Evolutionary conservation across 2,113 vertebrate species (phyloP), one percentile per base, ranked within the genome.

Genomic region (Lynx canadensis): DNA sequence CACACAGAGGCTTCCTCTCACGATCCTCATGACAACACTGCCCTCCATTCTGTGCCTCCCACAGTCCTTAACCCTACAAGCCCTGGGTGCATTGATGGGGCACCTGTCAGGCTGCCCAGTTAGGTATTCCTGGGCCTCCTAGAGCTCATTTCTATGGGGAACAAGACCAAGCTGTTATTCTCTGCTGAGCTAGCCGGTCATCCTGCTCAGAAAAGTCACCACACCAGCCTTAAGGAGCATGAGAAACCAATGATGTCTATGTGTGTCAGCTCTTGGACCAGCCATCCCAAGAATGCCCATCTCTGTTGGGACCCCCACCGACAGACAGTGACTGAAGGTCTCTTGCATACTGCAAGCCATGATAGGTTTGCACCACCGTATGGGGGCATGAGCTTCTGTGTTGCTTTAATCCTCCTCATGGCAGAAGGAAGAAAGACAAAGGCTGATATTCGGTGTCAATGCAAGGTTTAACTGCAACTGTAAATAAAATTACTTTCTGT

Each of bases 1-100:
- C 31, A 23, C 2, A 14, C 2, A 4, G 2, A 5, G 1, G 10
- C 12, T 33, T 41, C 19, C 36, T 31, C 15, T 1, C 2, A 0
- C 12, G 60, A 68, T 8, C 11, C 12, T 33, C 48, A 7, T 7
- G 7, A 36, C 16, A 38, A 60, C 12, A 11, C 27, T 71, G 29
- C 7, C 4, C 11, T 45, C 33, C 21, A 5, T 18, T 78, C 7
- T 50, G 66, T 38, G 63, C 45, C 55, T 55, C 36, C 5, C 14
- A 6, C 3, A 6, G 7, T 27, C 25, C 68, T 45, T 38, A 71
- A 74, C 41, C 76, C 79, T 23, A 13, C 1, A 5, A 89, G 7
- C 18, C 31, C 31, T 33, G 74, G 52, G 29, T n/a, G 7, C 19
- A 25, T 1, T 57, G 74, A 84, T 1, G 15, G 31, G 21, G 52